These are phyloP conservation scores for Scaptomyza flava DNA, from an alignment of 2,888 invertebrate genomes.

Conservation along the genomic window DNA sequence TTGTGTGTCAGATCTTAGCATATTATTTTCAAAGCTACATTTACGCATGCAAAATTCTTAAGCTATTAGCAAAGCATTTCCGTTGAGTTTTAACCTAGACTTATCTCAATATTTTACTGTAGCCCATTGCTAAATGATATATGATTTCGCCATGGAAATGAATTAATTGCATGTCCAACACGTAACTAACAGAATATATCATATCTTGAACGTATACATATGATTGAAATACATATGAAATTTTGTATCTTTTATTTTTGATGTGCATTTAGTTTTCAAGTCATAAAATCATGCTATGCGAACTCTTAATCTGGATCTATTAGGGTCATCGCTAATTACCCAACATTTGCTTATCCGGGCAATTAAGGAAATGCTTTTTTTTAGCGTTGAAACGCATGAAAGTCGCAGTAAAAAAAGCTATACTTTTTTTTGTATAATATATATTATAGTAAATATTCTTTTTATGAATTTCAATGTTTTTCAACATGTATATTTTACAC, in stretches of 20 bases:
- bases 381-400: not conserved
- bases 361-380: constrained; percentile 17
- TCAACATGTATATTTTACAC: not conserved
- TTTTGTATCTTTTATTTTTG: constrained; percentile 1
- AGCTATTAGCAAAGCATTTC: constrained; percentile 43
- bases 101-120: constrained; percentile 27
- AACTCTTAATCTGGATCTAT: constrained; percentile 7
- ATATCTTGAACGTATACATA: constrained; percentile 47
- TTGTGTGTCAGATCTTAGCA: constrained; percentile 27
- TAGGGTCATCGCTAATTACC: constrained; percentile 12
- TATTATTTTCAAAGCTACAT: constrained; percentile 17
- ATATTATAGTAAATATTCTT: not conserved
- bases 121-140: constrained; percentile 14
- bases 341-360: constrained; percentile 1
- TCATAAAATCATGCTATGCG: constrained; percentile 8
- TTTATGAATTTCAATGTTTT: not conserved
- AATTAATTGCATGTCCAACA: not conserved
- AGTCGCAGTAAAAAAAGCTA: not conserved
- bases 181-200: constrained; percentile 32
- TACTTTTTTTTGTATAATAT: not conserved
- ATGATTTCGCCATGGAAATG: constrained; percentile 14
- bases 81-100: constrained; percentile 17
- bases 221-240: constrained; percentile 37
- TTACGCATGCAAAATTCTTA: constrained; percentile 15
- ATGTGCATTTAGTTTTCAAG: not conserved